A percentile compares a stretch with the other conserved stretches of the same genome.
These are phyloP conservation scores for Podarcis muralis DNA, from an alignment of 2,113 vertebrate genomes.

Conservation along the genomic window DNA sequence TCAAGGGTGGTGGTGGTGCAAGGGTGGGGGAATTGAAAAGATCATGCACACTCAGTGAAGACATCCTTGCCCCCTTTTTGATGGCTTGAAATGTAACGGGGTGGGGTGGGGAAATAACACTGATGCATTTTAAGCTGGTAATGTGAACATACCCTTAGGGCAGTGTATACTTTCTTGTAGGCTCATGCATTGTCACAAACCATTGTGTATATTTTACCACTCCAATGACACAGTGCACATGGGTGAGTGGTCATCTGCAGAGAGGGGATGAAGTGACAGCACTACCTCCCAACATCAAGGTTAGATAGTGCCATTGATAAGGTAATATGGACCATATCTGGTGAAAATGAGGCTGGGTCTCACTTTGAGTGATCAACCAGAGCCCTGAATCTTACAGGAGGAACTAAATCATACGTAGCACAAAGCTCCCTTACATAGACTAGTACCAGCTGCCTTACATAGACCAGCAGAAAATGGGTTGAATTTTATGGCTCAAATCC, in stretches of 20 bases:
- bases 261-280: background rate
- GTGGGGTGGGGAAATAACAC: no score
- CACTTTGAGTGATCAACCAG: background rate
- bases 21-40: no score
- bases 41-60: no score
- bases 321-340: background rate
- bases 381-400: background rate
- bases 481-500: no score
- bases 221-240: background rate
- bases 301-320: background rate
- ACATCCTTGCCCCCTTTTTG: no score
- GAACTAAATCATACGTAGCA: background rate
- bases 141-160: no score
- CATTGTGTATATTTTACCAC: background rate
- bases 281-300: background rate
- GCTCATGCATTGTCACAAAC: no score
- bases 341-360: background rate
- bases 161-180: no score
- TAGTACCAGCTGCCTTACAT: no score
- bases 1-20: no score
- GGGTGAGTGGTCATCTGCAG: background rate
- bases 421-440: background rate
- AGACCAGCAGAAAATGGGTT: background rate
- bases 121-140: no score
- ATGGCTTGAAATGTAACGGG: no score